Percentiles rank a stretch among this genome's conserved stretches.
phyloP scores from a whole-genome alignment of 2,797 vertebrate species.

The Epinephelus awoara region DNA sequence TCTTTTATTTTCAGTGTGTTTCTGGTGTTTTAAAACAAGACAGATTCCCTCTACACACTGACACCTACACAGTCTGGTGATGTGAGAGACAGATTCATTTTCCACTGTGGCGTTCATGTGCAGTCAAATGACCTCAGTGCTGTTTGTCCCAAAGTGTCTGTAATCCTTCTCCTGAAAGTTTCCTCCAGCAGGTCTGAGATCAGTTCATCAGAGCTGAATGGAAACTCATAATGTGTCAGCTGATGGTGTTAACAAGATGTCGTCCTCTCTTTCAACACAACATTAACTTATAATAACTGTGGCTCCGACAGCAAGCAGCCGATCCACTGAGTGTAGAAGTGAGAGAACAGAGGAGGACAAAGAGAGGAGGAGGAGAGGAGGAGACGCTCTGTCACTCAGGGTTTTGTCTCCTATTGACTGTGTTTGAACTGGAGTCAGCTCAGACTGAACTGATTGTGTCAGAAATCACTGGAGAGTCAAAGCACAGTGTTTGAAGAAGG shows the following conservation, averaged over 20 bases:
- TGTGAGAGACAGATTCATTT: too few relatives aligned
- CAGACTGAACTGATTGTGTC: background rate
- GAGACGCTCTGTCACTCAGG: constrained; percentile 8
- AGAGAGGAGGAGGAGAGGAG: constrained; percentile 13
- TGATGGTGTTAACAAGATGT: background rate
- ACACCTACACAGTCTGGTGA: too few relatives aligned
- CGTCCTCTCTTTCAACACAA: background rate
- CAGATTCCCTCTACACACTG: too few relatives aligned
- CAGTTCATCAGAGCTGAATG: too few relatives aligned
- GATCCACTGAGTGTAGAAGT: background rate
- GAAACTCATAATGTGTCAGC: background rate
- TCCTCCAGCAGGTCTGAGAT: too few relatives aligned
- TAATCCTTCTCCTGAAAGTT: background rate
- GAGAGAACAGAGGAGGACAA: constrained; percentile 23
- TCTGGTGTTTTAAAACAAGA: too few relatives aligned
- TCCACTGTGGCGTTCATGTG: too few relatives aligned
- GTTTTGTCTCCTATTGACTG: constrained; percentile 22
- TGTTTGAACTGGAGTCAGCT: constrained; percentile 24
- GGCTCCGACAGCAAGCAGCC: background rate
- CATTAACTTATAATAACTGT: background rate
- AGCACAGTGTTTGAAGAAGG: constrained; percentile 5
- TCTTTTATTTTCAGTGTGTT: too few relatives aligned
- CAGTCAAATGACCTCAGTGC: background rate
- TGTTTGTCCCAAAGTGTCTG: background rate
- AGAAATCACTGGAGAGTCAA: too few relatives aligned